phyloP scores from a whole-genome alignment of 1,140 invertebrate species.

The Probaryconus sp. region DNA sequence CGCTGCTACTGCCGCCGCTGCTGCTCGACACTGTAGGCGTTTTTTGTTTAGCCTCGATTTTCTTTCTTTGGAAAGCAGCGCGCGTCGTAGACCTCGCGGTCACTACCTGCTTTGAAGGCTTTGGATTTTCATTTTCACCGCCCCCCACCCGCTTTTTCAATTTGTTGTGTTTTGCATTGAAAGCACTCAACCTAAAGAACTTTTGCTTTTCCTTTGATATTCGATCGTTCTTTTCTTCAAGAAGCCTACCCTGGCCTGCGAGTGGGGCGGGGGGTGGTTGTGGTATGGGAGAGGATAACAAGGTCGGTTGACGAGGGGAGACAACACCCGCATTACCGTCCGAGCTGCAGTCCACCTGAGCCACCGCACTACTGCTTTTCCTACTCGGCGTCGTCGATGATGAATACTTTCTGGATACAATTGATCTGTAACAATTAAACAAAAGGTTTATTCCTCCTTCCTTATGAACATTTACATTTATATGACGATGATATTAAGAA shows the following conservation, averaged over 20 bases:
- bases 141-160: constrained; percentile 74
- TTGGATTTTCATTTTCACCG: constrained; percentile 56
- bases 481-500: too few relatives aligned
- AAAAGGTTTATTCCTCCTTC: too few relatives aligned
- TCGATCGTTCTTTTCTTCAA: constrained; percentile 83
- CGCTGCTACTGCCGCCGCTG: constrained; percentile 66
- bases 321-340: constrained; percentile 81
- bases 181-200: constrained; percentile 88
- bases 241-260: constrained; percentile 75
- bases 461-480: background rate
- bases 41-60: constrained; percentile 13
- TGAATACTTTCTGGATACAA: constrained; percentile 70
- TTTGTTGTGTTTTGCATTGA: constrained; percentile 81
- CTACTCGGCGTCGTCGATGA: constrained; percentile 64
- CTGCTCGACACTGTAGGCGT: constrained; percentile 34
- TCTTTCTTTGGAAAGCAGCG: constrained; percentile 27
- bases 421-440: constrained; percentile 66
- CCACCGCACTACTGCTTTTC: constrained; percentile 69
- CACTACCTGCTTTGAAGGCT: constrained; percentile 18
- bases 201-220: constrained; percentile 92
- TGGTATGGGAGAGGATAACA: constrained; percentile 75
- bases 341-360: constrained; percentile 79
- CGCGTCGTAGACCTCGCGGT: constrained; percentile 59
- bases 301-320: constrained; percentile 77
- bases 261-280: constrained; percentile 75